Conservation (phyloP, 2,797 vertebrate species). For the Chelon auratus region DNA sequence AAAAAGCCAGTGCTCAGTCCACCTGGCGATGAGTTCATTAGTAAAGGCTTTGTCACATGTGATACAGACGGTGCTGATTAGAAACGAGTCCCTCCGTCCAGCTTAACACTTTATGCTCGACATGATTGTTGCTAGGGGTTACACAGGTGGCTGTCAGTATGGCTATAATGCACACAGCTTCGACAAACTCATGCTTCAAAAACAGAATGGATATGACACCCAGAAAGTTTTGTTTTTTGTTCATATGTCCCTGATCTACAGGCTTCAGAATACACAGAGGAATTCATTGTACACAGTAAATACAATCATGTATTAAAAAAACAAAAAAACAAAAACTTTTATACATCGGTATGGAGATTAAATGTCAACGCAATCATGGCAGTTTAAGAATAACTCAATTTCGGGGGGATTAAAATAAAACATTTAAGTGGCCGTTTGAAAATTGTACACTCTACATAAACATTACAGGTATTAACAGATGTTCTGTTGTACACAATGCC, state of each 20-base stretch:
- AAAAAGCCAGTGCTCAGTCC: constrained; percentile 61
- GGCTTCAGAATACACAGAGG: constrained; percentile 47
- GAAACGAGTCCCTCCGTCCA: constrained; percentile 35
- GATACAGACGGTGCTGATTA: constrained; percentile 41
- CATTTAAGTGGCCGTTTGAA: background rate
- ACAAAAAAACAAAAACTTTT: constrained; percentile 22
- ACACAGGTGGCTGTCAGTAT: constrained; percentile 14
- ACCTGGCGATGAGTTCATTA: constrained; percentile 56
- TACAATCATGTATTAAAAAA: constrained; percentile 52
- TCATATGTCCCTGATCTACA: constrained; percentile 50
- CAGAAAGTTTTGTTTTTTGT: constrained; percentile 5
- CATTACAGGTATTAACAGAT: constrained; percentile 28
- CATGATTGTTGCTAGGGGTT: constrained; percentile 12
- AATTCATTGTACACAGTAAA: constrained; percentile 35
- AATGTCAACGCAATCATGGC: constrained; percentile 47
- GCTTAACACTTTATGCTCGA: constrained; percentile 22
- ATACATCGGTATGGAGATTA: constrained; percentile 25
- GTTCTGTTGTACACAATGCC: constrained; percentile 18
- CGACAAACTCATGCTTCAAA: constrained; percentile 28
- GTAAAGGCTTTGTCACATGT: constrained; percentile 55
- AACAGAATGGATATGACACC: constrained; percentile 20
- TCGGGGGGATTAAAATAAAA: constrained; percentile 18
- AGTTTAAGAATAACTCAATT: constrained; percentile 34
- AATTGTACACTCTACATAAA: constrained; percentile 28
- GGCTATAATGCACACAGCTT: constrained; percentile 43